Evolutionary conservation across 2,113 vertebrate genomes (phyloP).

Genomic region (Lagenorhynchus albirostris): DNA sequence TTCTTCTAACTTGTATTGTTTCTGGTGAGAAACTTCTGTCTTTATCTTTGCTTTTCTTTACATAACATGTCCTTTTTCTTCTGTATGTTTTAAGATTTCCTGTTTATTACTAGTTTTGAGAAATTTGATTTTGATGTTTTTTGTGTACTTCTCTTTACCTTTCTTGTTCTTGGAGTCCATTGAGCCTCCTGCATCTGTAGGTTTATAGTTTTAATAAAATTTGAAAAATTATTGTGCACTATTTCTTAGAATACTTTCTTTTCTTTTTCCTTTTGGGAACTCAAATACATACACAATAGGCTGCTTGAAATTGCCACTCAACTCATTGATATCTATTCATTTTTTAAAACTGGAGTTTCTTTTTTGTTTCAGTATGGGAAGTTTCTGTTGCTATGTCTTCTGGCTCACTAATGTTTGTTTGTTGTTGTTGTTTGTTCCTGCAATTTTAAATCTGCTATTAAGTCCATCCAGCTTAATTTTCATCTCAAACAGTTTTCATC

Average conservation of each 20-base stretch:
- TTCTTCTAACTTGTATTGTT: background rate
- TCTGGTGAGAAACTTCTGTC: background rate
- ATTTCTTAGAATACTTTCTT: background rate
- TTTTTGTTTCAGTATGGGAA: background rate
- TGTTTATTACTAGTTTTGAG: background rate
- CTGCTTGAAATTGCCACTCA: background rate
- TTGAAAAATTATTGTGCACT: background rate
- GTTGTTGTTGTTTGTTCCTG: background rate
- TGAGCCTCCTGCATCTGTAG: background rate
- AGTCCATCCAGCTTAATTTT: background rate
- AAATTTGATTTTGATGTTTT: background rate
- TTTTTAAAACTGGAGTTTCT: background rate
- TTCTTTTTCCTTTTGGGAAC: background rate
- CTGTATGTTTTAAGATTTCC: background rate
- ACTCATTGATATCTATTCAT: background rate
- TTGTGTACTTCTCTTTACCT: background rate
- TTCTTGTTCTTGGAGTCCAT: background rate
- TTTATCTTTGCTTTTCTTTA: background rate
- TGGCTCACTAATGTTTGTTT: background rate
- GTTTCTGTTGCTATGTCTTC: background rate
- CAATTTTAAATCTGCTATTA: background rate
- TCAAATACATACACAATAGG: background rate
- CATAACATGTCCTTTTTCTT: background rate
- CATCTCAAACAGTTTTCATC: background rate
- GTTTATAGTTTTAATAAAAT: background rate